These are phyloP conservation scores for Pao palembangensis DNA, from an alignment of 2,113 vertebrate species.

Conservation along the genomic window DNA sequence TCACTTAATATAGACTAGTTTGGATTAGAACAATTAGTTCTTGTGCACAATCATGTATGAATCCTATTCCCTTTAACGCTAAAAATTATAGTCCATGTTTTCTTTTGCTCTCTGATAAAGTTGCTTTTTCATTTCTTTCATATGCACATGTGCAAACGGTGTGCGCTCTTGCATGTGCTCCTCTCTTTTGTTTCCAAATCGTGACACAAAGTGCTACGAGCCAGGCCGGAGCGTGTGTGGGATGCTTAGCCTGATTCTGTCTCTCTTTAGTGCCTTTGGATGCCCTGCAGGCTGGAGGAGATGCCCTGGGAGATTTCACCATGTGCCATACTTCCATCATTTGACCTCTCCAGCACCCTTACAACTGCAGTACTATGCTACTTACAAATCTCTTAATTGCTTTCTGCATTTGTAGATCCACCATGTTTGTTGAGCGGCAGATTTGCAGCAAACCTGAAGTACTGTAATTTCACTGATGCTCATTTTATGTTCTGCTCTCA, in stretches of 20 bases:
- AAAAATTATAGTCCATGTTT: no score
- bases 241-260: slow-evolving; percentile 68
- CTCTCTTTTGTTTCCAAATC: slow-evolving; percentile 59
- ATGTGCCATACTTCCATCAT: slow-evolving; percentile 43
- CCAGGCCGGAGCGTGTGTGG: slow-evolving; percentile 64
- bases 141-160: slow-evolving; percentile 29
- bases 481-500: slow-evolving; percentile 6
- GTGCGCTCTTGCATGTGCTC: slow-evolving; percentile 61
- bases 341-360: slow-evolving; percentile 14
- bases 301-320: slow-evolving; percentile 50
- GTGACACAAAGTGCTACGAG: slow-evolving; percentile 70
- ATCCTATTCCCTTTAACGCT: no score
- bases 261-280: slow-evolving; percentile 57
- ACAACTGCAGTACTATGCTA: not conserved
- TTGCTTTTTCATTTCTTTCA: slow-evolving; percentile 10
- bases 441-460: slow-evolving; percentile 17
- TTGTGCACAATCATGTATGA: no score
- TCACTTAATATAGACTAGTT: not conserved
- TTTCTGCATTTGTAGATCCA: slow-evolving; percentile 8
- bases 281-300: slow-evolving; percentile 53
- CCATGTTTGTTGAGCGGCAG: slow-evolving; percentile 9
- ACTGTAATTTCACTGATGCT: slow-evolving; percentile 15
- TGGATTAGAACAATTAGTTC: no score
- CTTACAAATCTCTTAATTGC: not conserved
- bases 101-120: not conserved